Percentiles rank a stretch among this genome's conserved stretches.
phyloP scores from a whole-genome alignment of 2,888 invertebrate species.

The Carcina quercana region DNA sequence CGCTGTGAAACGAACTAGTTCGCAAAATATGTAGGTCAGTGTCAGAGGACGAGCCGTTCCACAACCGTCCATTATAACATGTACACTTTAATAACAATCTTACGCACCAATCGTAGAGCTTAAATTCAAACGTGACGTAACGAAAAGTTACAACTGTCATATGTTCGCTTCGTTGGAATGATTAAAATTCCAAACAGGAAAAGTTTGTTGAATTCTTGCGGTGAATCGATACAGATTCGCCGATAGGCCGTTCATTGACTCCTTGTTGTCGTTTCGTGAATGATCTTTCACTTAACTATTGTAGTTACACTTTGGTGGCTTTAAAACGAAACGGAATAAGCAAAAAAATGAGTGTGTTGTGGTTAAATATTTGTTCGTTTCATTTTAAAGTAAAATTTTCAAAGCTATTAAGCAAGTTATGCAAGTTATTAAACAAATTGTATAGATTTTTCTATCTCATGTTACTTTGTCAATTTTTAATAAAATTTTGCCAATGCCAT shows the following conservation, averaged over 20 bases:
- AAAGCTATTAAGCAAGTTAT: too few relatives aligned
- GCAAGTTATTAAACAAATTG: too few relatives aligned
- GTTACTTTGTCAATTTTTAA: too few relatives aligned
- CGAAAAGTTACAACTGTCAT: conserved; percentile 1
- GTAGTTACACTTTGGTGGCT: too few relatives aligned
- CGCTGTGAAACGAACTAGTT: conserved; percentile 21
- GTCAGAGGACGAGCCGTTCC: conserved; percentile 50
- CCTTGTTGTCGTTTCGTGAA: conserved; percentile 6
- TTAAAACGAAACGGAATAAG: too few relatives aligned
- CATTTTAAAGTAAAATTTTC: too few relatives aligned
- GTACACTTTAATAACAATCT: too few relatives aligned
- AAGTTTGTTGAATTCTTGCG: conserved; percentile 18
- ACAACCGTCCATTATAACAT: conserved; percentile 36
- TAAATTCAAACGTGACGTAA: conserved; percentile 23
- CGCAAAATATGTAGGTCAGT: conserved; percentile 59
- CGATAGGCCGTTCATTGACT: conserved; percentile 23
- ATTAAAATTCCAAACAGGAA: conserved; percentile 20
- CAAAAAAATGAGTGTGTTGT: too few relatives aligned
- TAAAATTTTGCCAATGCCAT: too few relatives aligned
- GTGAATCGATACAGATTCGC: conserved; percentile 16
- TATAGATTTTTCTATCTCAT: too few relatives aligned
- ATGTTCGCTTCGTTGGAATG: conserved; percentile 24
- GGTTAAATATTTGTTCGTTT: too few relatives aligned
- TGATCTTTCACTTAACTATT: too few relatives aligned
- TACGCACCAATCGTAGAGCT: conserved; percentile 38